Base-by-base conservation (phyloP, 2,797 vertebrate genomes). In the Brachyalestes nurse region DNA sequence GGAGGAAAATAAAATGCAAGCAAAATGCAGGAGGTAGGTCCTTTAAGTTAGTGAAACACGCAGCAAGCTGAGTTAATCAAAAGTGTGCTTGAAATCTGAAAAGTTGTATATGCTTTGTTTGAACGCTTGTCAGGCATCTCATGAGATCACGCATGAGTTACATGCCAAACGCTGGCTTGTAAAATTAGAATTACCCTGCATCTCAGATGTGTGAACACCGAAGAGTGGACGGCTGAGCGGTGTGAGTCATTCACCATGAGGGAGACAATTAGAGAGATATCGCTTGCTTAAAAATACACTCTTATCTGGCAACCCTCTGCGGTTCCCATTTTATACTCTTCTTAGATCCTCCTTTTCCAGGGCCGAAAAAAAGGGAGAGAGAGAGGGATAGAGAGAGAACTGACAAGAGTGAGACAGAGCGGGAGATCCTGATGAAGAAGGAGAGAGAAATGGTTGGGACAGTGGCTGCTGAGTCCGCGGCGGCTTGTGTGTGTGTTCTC, bases 211-310 rank as follows among this genome's bases (percentile, higher is more conserved):
- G 53, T 53, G 40, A 40, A 23, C 40, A n/a, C 60, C 23, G 19
- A 34, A 45, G 55, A 34, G 61, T 21, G 61, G 57, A 62, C 21
- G n/a, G 67, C 57, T 65, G 66, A 65, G n/a, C 65, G 17, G 21
- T 61, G 51, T 72, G 67, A 73, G 57, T 82, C 80, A 67, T 73
- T 71, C 75, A 61, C 49, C 77, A 60, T 49, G 75, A 81, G 67
- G 69, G 58, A 82, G 23, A 73, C 25, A 78, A 73, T 82, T 72
- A 77, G 55, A 66, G 38, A 57, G 40, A 0, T 25, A 49, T 78
- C 6, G 28, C 34, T 53, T 28, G 17, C 45, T 49, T 60, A 61
- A 69, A 75, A 69, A 75, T 42, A 72, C 17, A 40, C 74, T 81
- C 45, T 28, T 66, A 81, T 71, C 57, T 64, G 58, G 57, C 66